Percentiles rank a stretch among this genome's conserved stretches.
Evolutionary conservation across 2,888 invertebrate genomes (phyloP).

Genomic region (Xiphydria camelus): DNA sequence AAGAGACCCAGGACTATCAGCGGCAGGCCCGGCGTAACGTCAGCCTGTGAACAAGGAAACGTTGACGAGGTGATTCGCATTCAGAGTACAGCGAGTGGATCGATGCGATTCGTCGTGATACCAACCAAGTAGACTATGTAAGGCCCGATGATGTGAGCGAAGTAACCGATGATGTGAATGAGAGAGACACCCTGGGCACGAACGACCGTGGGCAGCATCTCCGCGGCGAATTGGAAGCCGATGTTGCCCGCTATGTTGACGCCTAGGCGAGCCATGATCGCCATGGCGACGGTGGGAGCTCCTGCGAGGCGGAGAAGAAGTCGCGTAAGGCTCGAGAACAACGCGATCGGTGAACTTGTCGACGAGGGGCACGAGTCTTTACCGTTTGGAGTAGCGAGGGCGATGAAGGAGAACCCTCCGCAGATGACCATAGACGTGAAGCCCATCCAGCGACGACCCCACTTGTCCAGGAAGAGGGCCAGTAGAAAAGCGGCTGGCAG

Average conservation of each 20-base stretch:
- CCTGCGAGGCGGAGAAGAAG: too few species aligned
- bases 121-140: conserved; percentile 83
- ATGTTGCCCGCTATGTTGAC: conserved; percentile 91
- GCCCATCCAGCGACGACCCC: conserved; percentile 85
- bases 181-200: conserved; percentile 85
- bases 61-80: too few species aligned
- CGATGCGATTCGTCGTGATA: not conserved
- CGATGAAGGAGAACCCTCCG: conserved; percentile 77
- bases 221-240: conserved; percentile 87
- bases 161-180: conserved; percentile 86
- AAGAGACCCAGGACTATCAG: conserved; percentile 75
- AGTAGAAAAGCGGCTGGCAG: conserved; percentile 82
- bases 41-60: conserved; percentile 39
- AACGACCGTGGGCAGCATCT: conserved; percentile 84
- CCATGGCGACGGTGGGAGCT: conserved; percentile 74
- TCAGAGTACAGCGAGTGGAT: too few species aligned
- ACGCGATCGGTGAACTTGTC: conserved; percentile 14
- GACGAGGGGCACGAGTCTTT: conserved; percentile 27
- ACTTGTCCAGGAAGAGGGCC: conserved; percentile 75
- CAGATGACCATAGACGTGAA: conserved; percentile 81
- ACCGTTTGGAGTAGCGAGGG: conserved; percentile 76
- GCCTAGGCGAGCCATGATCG: conserved; percentile 81
- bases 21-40: conserved; percentile 61
- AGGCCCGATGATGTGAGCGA: conserved; percentile 80
- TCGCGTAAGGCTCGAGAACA: conserved; percentile 14